Conservation (phyloP, 2,113 vertebrate species). For the Okapia johnstoni region DNA sequence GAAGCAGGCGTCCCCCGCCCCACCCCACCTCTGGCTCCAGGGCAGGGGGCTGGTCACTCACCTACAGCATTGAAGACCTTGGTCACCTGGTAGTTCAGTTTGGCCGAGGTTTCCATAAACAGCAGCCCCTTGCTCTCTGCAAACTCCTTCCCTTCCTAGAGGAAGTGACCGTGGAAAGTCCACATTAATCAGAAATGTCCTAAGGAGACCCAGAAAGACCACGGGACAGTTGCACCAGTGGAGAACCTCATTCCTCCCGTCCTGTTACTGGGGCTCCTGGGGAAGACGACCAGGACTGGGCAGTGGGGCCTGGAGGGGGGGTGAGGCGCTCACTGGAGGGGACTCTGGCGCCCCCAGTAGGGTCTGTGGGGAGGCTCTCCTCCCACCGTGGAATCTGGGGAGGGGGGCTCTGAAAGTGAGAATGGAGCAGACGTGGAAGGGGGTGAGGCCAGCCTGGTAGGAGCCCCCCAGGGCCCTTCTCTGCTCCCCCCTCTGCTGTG, state of each 20-base stretch:
- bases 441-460: neutral
- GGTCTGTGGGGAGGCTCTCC: neutral
- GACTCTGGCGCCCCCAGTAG: neutral
- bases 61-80: constrained; percentile 78
- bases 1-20: neutral
- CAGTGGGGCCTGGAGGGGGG: accelerated
- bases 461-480: neutral
- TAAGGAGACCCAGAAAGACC: neutral
- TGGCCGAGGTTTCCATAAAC: constrained; percentile 85
- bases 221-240: accelerated
- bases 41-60: constrained; percentile 54
- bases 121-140: constrained; percentile 75
- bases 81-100: constrained; percentile 74
- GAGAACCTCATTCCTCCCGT: accelerated
- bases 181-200: too few relatives aligned
- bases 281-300: neutral
- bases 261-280: neutral
- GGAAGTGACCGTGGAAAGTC: neutral
- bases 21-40: accelerated
- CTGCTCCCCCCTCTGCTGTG: neutral
- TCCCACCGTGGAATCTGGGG: neutral
- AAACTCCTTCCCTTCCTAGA: constrained; percentile 82
- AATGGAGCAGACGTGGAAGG: accelerated
- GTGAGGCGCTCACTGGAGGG: neutral
- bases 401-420: neutral